Evolutionary conservation across 2,113 vertebrate species (phyloP).

Genomic region (Scolopax mira): DNA sequence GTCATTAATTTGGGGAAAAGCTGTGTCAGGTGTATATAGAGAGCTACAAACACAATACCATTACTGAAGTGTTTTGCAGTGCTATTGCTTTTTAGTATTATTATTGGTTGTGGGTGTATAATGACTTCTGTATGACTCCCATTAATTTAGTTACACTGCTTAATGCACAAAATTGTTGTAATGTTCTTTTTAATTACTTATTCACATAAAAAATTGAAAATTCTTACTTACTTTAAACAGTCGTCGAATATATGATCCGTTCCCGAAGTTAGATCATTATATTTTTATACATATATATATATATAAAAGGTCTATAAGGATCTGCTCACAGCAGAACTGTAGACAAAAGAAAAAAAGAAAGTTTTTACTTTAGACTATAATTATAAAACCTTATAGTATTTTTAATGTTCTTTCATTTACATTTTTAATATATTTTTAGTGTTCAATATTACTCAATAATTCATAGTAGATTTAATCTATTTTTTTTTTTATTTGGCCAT

Average conservation of each 20-base stretch:
- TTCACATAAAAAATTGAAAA: background rate
- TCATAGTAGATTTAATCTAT: background rate
- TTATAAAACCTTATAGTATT: background rate
- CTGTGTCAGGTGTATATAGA: background rate
- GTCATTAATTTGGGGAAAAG: slow-evolving; percentile 10
- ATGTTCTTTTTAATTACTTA: background rate
- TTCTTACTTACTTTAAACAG: background rate
- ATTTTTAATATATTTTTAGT: background rate
- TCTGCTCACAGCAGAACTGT: background rate
- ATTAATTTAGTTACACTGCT: slow-evolving; percentile 1
- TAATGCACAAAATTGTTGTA: background rate
- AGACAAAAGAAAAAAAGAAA: background rate
- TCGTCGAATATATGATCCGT: background rate
- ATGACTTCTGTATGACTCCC: background rate
- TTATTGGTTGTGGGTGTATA: background rate
- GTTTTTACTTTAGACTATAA: background rate
- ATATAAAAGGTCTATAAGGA: too few relatives aligned
- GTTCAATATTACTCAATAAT: background rate
- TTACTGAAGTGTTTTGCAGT: background rate
- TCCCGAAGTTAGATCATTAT: background rate
- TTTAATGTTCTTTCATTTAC: background rate
- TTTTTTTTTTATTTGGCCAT: background rate
- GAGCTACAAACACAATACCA: background rate
- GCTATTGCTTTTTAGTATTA: background rate
- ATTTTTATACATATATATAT: too few relatives aligned